A percentile compares a stretch with the other conserved stretches of the same genome.
Evolutionary conservation across 2,113 vertebrate genomes (phyloP).

Genomic region (Pygoscelis adeliae): DNA sequence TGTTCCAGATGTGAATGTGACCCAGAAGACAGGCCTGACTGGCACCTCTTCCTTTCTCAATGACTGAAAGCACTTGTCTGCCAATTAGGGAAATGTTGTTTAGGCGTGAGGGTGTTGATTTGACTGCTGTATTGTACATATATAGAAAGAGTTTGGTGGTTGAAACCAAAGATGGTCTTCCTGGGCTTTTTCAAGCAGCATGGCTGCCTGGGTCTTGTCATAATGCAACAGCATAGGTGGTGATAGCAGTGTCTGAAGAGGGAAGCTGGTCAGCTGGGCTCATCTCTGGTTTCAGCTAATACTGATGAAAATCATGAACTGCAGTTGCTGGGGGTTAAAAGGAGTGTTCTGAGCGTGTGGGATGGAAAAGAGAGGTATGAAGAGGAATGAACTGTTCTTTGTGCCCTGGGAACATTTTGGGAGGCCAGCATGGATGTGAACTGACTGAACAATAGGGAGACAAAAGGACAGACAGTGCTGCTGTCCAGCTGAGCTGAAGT

Average conservation of each 20-base stretch:
- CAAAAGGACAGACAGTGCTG: neutral
- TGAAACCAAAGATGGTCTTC: slow-evolving; percentile 22
- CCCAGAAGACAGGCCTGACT: neutral
- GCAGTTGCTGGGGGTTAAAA: neutral
- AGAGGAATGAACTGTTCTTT: neutral
- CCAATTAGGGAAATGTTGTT: neutral
- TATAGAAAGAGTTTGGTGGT: neutral
- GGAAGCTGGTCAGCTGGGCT: neutral
- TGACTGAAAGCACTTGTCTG: slow-evolving; percentile 9
- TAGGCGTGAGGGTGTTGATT: neutral
- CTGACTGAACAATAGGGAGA: neutral
- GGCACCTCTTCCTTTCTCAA: neutral
- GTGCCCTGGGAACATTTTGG: neutral
- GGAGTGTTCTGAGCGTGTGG: neutral
- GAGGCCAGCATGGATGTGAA: neutral
- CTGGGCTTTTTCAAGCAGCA: neutral
- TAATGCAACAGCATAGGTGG: neutral
- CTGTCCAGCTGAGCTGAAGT: neutral
- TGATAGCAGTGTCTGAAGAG: neutral
- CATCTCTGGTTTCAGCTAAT: neutral
- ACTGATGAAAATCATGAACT: neutral
- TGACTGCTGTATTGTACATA: neutral
- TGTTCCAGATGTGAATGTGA: slow-evolving; percentile 6
- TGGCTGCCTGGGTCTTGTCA: neutral
- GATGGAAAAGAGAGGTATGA: neutral